phyloP scores from a whole-genome alignment of 2,113 vertebrate species.

The Mesitornis unicolor region DNA sequence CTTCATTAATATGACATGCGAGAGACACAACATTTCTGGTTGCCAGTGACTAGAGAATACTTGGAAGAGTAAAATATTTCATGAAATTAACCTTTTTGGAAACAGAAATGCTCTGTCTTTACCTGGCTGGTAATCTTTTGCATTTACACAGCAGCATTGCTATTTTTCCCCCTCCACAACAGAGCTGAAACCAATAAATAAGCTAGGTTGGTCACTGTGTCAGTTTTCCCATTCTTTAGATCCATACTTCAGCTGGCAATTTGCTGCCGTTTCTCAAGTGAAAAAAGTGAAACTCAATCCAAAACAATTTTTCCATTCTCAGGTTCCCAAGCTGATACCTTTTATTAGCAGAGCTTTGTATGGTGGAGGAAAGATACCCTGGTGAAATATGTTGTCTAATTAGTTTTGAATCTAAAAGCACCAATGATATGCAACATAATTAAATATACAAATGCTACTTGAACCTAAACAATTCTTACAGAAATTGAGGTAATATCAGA shows the following conservation, averaged over 20 bases:
- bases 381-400: conserved; percentile 50
- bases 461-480: conserved; percentile 18
- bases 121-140: neutral
- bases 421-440: conserved; percentile 30
- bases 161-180: neutral
- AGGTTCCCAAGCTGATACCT: neutral
- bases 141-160: neutral
- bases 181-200: neutral
- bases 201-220: neutral
- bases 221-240: neutral
- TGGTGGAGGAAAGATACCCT: neutral
- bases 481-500: neutral
- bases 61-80: neutral
- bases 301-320: neutral
- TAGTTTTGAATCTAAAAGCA: conserved; percentile 42
- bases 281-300: neutral
- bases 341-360: conserved; percentile 3
- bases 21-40: neutral
- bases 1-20: neutral
- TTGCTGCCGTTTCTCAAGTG: conserved; percentile 15
- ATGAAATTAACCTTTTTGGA: conserved; percentile 23
- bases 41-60: neutral
- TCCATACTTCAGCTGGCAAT: neutral
- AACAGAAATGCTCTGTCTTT: neutral
- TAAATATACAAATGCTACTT: conserved; percentile 24